phyloP scores from a whole-genome alignment of 2,888 invertebrate species.

The Meandrusa payeni region DNA sequence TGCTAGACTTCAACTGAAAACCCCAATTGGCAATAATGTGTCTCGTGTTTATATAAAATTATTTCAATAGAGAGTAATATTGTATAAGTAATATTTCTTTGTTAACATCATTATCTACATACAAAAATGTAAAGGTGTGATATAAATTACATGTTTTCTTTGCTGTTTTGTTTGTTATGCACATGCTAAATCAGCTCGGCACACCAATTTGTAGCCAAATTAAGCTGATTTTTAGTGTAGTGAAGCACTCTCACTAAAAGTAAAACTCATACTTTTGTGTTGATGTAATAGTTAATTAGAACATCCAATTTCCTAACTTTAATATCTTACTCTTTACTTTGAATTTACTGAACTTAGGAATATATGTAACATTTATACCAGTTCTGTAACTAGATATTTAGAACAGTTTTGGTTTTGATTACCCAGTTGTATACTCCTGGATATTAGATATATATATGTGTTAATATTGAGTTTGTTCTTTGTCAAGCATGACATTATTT shows the following conservation, averaged over 20 bases:
- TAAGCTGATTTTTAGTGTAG: conserved; percentile 15
- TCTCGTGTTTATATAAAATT: conserved; percentile 61
- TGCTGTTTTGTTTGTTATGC: conserved; percentile 49
- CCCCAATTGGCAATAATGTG: conserved; percentile 53
- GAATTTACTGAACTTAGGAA: not conserved
- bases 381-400: not conserved
- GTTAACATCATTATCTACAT: conserved; percentile 50
- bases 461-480: not conserved
- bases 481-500: conserved; percentile 13
- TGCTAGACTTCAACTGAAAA: conserved; percentile 78
- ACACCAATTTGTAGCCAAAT: conserved; percentile 15
- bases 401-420: not conserved
- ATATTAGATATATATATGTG: not conserved
- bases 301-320: not conserved
- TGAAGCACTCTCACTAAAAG: conserved; percentile 16
- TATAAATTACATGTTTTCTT: conserved; percentile 40
- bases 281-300: conserved; percentile 3
- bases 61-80: conserved; percentile 63
- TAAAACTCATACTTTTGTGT: conserved; percentile 20
- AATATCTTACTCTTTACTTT: not conserved
- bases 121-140: conserved; percentile 70
- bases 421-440: not conserved
- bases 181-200: conserved; percentile 35
- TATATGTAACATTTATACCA: not conserved
- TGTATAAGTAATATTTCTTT: conserved; percentile 66